These are phyloP conservation scores for Aurelia aurita complex sp. Pacific DNA, from an alignment of 30 jellyfish, hydroid and myxozoan genomes.

Conservation along the genomic window DNA sequence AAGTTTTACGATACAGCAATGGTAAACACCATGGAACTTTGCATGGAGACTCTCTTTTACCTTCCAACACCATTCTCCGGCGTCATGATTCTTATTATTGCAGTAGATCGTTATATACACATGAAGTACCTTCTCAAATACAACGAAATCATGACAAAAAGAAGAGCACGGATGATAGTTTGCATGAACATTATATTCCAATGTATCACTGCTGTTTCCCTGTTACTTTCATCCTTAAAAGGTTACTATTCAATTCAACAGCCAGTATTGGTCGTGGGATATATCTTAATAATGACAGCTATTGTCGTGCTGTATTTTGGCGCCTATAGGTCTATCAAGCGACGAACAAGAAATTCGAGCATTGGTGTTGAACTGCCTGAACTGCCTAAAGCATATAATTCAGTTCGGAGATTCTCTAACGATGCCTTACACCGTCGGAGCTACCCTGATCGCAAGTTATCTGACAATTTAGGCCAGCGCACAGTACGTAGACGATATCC, in stretches of 20 bases:
- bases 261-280: constrained; percentile 24
- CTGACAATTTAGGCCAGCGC: no score
- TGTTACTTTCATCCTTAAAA: constrained; percentile 20
- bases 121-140: constrained; percentile 39
- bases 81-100: constrained; percentile 36
- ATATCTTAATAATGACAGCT: constrained; percentile 9
- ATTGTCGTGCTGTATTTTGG: constrained; percentile 15
- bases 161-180: constrained; percentile 16
- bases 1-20: constrained; percentile 14
- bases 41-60: constrained; percentile 31
- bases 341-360: constrained; percentile 33
- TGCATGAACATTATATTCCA: constrained; percentile 31
- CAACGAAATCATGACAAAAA: constrained; percentile 32
- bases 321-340: constrained; percentile 22
- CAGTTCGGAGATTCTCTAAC: neutral
- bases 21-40: neutral
- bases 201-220: constrained; percentile 5
- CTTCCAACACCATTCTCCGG: constrained; percentile 38
- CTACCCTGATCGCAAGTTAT: no score
- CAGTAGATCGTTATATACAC: constrained; percentile 55
- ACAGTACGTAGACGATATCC: neutral
- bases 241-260: constrained; percentile 27
- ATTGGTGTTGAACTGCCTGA: constrained; percentile 37
- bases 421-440: no score
- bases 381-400: neutral